Base-by-base conservation (phyloP, 2,888 invertebrate genomes). In the Malacosoma neustria region DNA sequence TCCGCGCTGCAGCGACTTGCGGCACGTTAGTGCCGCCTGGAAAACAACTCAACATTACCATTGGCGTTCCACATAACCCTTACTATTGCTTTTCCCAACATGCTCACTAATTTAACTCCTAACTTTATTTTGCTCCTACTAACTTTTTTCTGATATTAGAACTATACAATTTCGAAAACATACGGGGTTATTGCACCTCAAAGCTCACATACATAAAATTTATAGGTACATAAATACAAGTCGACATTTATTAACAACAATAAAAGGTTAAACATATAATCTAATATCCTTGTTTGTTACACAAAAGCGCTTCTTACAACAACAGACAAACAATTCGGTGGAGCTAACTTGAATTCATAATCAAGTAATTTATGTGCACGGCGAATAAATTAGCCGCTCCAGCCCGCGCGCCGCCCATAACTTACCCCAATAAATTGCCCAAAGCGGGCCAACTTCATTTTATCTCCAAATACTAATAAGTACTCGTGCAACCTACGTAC, bases 301-400 rank as follows among this genome's bases (percentile, higher is more conserved):
- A 73, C 71, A 75, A 79, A 75, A 79, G 76, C 73, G 69, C 62
- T 69, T 74, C 71, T 74, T 71, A 72, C 71, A 76, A 79, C 77
- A 81, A 79, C 79, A 80, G 72, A 77, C 76, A 81, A 79, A 81
- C 80, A 82, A 73, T 73, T 73, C 76, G 74, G 75, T 77, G 73
- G 68, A 82, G 77, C 79, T 76, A 77, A 80, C 74, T 81, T 75
- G 81, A 81, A 85, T 84, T 85, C 85, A 85, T 85, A 85, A 85
- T 85, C 82, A 82, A 84, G 82, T 85, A 84, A 85, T 85, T 85
- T 84, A 85, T 85, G 85, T 85, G 85, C 81, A 84, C 82, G 84
- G 81, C 79, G 85, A 81, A 85, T 85, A 85, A 85, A 84, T 85
- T 85, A 82, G 82, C 76, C 74, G 74, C 76, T 65, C 72, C 68